Conservation (phyloP, 2,797 vertebrate genomes). For the Esox masquinongy region DNA sequence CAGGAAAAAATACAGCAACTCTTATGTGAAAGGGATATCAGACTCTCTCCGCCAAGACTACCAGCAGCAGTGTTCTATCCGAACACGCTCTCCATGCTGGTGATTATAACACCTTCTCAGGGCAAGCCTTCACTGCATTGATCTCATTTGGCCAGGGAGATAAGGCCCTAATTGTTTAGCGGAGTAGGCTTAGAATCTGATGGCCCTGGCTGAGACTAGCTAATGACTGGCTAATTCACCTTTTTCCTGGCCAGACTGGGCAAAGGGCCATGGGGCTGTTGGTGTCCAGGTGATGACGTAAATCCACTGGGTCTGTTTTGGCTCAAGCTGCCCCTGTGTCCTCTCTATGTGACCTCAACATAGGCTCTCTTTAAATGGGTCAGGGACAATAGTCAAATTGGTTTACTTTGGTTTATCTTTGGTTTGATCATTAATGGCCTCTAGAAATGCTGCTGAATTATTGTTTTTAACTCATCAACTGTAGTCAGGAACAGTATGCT, state of each 20-base stretch:
- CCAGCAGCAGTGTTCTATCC: constrained; percentile 58
- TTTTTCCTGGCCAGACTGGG: constrained; percentile 66
- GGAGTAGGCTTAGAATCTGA: constrained; percentile 74
- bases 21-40: too few species aligned
- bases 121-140: constrained; percentile 70
- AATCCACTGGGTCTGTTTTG: constrained; percentile 68
- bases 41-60: constrained; percentile 62
- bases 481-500: too few species aligned
- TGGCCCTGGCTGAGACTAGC: constrained; percentile 64
- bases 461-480: too few species aligned
- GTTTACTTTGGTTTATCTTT: constrained; percentile 41
- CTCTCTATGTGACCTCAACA: constrained; percentile 45
- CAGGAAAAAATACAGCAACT: too few species aligned
- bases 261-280: constrained; percentile 63
- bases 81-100: constrained; percentile 52
- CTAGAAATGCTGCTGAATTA: not conserved
- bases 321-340: constrained; percentile 43
- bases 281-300: constrained; percentile 63
- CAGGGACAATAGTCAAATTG: constrained; percentile 49
- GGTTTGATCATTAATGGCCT: not conserved
- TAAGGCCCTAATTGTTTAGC: constrained; percentile 81
- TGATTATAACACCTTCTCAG: constrained; percentile 71
- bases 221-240: constrained; percentile 74
- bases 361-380: constrained; percentile 50
- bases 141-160: constrained; percentile 79